Base-by-base conservation (phyloP, 2,113 vertebrate genomes). In the Harpagus bidentatus region DNA sequence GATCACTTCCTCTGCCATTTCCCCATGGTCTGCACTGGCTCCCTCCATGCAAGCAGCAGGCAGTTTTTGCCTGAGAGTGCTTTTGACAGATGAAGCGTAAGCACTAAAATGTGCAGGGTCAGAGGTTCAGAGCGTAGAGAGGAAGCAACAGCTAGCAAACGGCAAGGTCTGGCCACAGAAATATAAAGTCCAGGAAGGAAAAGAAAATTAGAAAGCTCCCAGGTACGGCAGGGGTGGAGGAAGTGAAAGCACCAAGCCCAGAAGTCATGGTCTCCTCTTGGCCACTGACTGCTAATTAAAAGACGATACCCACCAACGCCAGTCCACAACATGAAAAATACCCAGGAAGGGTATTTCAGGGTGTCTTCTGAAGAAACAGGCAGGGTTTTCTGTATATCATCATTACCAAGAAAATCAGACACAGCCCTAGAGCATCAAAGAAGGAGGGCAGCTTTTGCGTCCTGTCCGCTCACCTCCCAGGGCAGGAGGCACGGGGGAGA, bases 401-500 rank as follows among this genome's bases (percentile, higher is more conserved):
- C 17, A 10, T 59, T n/a, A 55, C 36, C 52, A 34, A 76, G 63
- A 88, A 72, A 59, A 52, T 25, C 25, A 32, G 21, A 45, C 9
- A 9, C 20, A 42, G 47, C 53, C 9, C 28, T 8, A 10, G 6
- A 76, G 36, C 59, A 53, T 48, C 66, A 66, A 52, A 45, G 9
- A 7, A 48, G 40, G 13, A 58, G 16, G 28, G 29, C 1, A 2
- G 58, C 40, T 42, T 56, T 71, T 16, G 40, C 61, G 36, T 65
- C 53, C 53, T 78, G 42, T 21, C 31, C 1, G 2, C 47, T 78
- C 65, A n/a, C 23, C 13, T 31, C 55, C 31, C 28, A 55, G 17
- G 28, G 69, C 29, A 45, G n/a, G 29, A 72, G 40, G 32, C 1
- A 1, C 0, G 1, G 20, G 6, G 31, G 11, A 69, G 43, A 65